phyloP scores from a whole-genome alignment of 2,797 vertebrate species.

The Hybognathus amarus region DNA sequence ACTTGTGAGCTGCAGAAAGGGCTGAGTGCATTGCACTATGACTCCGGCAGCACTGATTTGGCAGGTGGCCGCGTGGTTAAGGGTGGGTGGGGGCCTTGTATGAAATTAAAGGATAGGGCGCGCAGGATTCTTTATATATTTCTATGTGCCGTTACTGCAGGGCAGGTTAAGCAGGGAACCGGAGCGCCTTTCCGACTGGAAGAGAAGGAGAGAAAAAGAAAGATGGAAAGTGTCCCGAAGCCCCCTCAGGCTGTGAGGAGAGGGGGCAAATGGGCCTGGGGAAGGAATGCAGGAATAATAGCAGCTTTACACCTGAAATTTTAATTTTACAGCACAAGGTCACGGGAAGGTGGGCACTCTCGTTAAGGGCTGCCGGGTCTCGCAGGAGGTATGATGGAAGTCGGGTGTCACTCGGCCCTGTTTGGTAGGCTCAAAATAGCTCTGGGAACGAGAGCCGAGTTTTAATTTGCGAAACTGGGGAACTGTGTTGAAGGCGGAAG shows the following conservation, averaged over 20 bases:
- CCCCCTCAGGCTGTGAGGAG: slow-evolving; percentile 41
- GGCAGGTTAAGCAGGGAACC: slow-evolving; percentile 46
- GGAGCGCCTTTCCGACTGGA: slow-evolving; percentile 6
- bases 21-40: slow-evolving; percentile 47
- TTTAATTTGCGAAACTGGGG: slow-evolving; percentile 68
- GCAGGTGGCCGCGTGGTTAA: slow-evolving; percentile 36
- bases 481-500: slow-evolving; percentile 47
- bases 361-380: slow-evolving; percentile 59
- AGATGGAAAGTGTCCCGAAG: not conserved
- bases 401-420: slow-evolving; percentile 66
- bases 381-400: slow-evolving; percentile 68
- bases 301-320: slow-evolving; percentile 67
- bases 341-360: slow-evolving; percentile 57
- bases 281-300: slow-evolving; percentile 51
- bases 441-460: slow-evolving; percentile 57
- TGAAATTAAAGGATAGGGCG: slow-evolving; percentile 60
- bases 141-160: slow-evolving; percentile 52
- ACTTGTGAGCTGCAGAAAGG: slow-evolving; percentile 49
- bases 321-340: slow-evolving; percentile 62
- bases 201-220: slow-evolving; percentile 36
- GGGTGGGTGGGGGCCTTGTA: slow-evolving; percentile 45
- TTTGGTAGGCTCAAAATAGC: slow-evolving; percentile 66
- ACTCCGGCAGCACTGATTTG: slow-evolving; percentile 49
- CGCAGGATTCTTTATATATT: slow-evolving; percentile 54
- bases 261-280: slow-evolving; percentile 10